Evolutionary conservation across 2,888 invertebrate genomes (phyloP).

Genomic region (Flexamia atlantica): DNA sequence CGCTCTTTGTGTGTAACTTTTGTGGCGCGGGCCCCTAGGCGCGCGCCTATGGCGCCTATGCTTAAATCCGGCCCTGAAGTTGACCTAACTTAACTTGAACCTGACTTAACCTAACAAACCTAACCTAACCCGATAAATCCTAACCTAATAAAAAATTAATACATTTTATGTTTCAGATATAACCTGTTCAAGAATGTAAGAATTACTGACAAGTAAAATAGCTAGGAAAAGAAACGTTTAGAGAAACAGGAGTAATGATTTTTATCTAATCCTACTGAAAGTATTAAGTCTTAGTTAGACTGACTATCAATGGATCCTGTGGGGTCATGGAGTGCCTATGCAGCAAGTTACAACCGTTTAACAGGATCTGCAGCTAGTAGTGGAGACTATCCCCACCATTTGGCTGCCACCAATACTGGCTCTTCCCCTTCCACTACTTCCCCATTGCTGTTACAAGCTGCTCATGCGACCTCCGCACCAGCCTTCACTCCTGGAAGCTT

Average conservation of each 20-base stretch:
- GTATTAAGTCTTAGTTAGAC: neutral
- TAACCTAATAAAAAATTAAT: no score
- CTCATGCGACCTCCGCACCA: conserved; percentile 74
- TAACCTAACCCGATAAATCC: no score
- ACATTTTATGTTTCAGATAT: no score
- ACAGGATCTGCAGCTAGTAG: conserved; percentile 84
- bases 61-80: no score
- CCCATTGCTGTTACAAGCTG: conserved; percentile 77
- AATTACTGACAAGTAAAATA: no score
- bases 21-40: no score
- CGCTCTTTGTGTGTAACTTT: no score
- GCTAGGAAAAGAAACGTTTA: no score
- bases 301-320: conserved; percentile 88
- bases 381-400: conserved; percentile 82
- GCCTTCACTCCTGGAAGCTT: conserved; percentile 78
- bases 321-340: conserved; percentile 91
- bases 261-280: neutral
- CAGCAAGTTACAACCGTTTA: conserved; percentile 88
- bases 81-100: no score
- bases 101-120: no score
- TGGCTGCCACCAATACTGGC: conserved; percentile 77
- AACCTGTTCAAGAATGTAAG: no score
- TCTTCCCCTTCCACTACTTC: conserved; percentile 82
- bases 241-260: neutral
- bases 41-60: no score